Evolutionary conservation across 2,797 vertebrate species (phyloP), one percentile per base, ranked within the genome.

Genomic region (Halcyon badia): DNA sequence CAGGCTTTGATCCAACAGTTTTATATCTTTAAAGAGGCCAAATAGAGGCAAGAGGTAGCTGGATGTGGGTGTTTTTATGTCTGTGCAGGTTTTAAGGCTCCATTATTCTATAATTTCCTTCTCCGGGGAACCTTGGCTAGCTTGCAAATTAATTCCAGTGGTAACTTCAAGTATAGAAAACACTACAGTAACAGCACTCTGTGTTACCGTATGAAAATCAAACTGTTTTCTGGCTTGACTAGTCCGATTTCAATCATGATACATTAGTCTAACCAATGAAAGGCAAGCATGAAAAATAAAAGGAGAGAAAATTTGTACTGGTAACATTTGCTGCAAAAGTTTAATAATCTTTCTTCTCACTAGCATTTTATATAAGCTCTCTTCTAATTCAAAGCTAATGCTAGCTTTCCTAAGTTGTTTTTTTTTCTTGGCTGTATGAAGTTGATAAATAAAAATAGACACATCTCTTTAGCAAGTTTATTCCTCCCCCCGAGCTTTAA

Each of bases 1-100:
- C 71, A 82, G 95, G 95, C 88, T 94, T 79, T 25, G 19, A 25
- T 96, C 83, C 89, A 95, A 52, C 42, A 49, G 11, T 17, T 33
- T 31, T 33, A 11, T 41, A 26, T 60, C 71, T 82, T 60, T 62
- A 62, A 24, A 77, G 66, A 77, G 65, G 49, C 86, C n/a, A 6
- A 62, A 76, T 35, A 72, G 35, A 84, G 56, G 19, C 26, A 80
- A 54, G 56, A 65, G 31, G 44, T 60, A 52, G 77, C 66, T 84
- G 52, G 30, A 26, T 58, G 54, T 46, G 61, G 28, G 16, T 30
- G 12, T 39, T 75, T 71, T 41, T 61, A 35, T 54, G 13, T 26
- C 51, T 58, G 14, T 77, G 33, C 17, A 69, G 52, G 22, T 12
- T 73, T 75, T 69, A 68, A 66, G 37, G 42, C 41, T 87, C 49